Evolutionary conservation across 2,888 invertebrate genomes (phyloP).

Genomic region (Agrilus cyanescens): DNA sequence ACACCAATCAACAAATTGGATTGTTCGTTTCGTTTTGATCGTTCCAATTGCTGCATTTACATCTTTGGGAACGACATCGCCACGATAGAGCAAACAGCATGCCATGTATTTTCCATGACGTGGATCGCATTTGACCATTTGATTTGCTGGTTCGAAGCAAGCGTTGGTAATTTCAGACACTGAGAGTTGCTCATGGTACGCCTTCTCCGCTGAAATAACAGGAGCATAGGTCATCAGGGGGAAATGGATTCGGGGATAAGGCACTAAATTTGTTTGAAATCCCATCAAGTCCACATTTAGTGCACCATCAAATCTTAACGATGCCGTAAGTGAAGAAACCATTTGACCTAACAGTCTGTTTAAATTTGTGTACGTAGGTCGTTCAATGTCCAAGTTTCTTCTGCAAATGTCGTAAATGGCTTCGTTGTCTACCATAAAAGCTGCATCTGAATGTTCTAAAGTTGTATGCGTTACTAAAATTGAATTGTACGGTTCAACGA

Average conservation of each 20-base stretch:
- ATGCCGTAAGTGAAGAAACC: constrained; percentile 48
- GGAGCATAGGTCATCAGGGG: constrained; percentile 45
- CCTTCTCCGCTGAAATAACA: constrained; percentile 46
- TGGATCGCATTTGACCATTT: constrained; percentile 46
- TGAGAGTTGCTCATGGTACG: constrained; percentile 45
- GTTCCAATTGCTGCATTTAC: constrained; percentile 44
- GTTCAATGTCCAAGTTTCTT: constrained; percentile 45
- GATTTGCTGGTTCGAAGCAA: constrained; percentile 51
- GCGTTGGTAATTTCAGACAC: constrained; percentile 48
- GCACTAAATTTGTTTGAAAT: constrained; percentile 46
- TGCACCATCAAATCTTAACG: constrained; percentile 47
- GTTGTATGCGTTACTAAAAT: constrained; percentile 51
- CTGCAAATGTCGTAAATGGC: constrained; percentile 43
- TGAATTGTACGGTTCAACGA: constrained; percentile 52
- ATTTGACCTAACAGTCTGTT: constrained; percentile 47
- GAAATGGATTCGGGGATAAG: constrained; percentile 51
- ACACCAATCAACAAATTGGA: constrained; percentile 24
- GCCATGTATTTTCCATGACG: constrained; percentile 42
- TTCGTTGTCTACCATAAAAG: constrained; percentile 43
- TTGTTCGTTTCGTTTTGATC: constrained; percentile 46
- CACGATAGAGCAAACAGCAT: constrained; percentile 42
- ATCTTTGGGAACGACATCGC: constrained; percentile 35
- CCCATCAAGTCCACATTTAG: constrained; percentile 48
- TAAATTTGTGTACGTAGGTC: constrained; percentile 51
- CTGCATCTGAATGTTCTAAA: constrained; percentile 47